Evolutionary conservation across 1,140 invertebrate species (phyloP).

Genomic region (Brachionus rubens): DNA sequence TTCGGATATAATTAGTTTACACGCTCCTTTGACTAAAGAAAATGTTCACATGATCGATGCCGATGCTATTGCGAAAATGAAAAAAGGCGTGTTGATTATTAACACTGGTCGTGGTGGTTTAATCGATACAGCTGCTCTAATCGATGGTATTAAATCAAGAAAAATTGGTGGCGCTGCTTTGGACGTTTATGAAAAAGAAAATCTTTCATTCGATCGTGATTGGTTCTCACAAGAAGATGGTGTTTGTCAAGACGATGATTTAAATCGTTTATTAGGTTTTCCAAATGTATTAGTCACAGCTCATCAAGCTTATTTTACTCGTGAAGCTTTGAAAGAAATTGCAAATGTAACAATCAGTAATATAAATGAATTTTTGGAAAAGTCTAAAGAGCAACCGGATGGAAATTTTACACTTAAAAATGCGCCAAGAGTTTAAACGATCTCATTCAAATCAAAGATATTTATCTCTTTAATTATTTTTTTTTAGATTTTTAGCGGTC

Average conservation of each 20-base stretch:
- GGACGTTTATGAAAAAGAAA: constrained; percentile 46
- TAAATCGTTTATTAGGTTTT: neutral
- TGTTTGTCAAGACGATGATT: neutral
- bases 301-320: constrained; percentile 43
- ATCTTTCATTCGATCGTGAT: constrained; percentile 12
- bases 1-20: constrained; percentile 1
- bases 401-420: constrained; percentile 24
- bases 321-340: constrained; percentile 39
- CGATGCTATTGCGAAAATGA: constrained; percentile 24
- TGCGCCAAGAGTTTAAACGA: neutral
- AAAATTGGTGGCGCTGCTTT: constrained; percentile 44
- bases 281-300: constrained; percentile 35
- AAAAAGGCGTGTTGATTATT: constrained; percentile 4
- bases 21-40: constrained; percentile 20
- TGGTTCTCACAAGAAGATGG: constrained; percentile 5
- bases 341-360: constrained; percentile 5
- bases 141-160: constrained; percentile 21
- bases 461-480: neutral
- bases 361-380: constrained; percentile 27
- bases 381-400: neutral
- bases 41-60: constrained; percentile 30
- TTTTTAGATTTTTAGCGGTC: no score
- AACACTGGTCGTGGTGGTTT: constrained; percentile 39
- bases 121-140: constrained; percentile 18
- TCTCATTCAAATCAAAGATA: neutral